A percentile compares a stretch with the other conserved stretches of the same genome.
Conservation (phyloP, 1,140 invertebrate species). For the Cepaea nemoralis region DNA sequence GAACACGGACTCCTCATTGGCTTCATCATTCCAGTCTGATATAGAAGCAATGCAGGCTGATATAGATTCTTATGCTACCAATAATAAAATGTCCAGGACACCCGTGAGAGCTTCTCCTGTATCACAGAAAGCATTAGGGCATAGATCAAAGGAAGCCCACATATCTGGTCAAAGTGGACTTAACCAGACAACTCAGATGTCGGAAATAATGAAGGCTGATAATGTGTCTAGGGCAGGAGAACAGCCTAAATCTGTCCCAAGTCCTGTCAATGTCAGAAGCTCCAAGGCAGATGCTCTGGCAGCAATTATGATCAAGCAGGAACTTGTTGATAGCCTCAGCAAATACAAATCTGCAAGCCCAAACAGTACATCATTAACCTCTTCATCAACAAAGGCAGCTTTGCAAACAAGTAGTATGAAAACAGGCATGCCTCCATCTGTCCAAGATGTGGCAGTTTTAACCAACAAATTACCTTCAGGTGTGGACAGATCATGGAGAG, state of each 20-base stretch:
- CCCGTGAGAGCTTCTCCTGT: neutral
- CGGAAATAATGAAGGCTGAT: neutral
- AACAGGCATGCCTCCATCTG: neutral
- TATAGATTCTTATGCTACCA: neutral
- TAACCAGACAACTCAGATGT: neutral
- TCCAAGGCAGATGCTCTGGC: slow-evolving; percentile 18
- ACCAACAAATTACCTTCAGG: neutral
- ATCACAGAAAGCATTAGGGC: neutral
- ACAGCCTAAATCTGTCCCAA: neutral
- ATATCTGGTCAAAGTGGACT: neutral
- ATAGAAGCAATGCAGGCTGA: slow-evolving; percentile 33
- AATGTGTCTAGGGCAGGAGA: neutral
- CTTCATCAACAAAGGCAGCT: neutral
- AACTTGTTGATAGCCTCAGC: slow-evolving; percentile 11
- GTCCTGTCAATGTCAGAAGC: neutral
- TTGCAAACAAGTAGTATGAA: neutral
- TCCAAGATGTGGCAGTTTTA: neutral
- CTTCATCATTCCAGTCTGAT: slow-evolving; percentile 16
- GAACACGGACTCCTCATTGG: neutral
- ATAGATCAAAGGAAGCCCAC: neutral
- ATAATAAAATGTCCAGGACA: neutral
- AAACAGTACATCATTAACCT: neutral
- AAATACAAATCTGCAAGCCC: neutral
- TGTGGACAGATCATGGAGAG: neutral
- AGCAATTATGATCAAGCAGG: slow-evolving; percentile 26